Conservation (phyloP, 2,113 vertebrate species). For the Poecile atricapillus region DNA sequence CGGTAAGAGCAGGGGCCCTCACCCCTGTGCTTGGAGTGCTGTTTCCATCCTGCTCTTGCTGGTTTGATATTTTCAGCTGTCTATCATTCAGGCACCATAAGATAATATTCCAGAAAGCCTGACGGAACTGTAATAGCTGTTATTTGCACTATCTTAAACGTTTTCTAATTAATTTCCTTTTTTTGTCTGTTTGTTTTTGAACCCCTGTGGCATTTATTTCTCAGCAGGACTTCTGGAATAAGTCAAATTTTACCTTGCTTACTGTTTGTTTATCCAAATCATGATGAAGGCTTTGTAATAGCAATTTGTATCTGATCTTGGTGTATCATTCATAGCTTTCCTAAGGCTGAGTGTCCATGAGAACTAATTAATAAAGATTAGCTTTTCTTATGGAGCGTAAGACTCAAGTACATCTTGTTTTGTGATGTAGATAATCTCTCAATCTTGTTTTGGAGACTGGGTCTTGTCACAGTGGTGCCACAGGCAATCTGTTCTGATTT, state of each 20-base stretch:
- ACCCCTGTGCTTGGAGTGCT: background rate
- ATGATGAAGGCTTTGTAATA: background rate
- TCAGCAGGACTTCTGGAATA: background rate
- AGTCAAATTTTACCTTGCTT: background rate
- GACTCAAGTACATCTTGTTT: conserved; percentile 40
- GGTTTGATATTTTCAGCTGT: background rate
- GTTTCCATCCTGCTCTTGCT: background rate
- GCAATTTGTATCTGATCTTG: background rate
- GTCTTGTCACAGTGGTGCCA: background rate
- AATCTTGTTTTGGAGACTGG: background rate
- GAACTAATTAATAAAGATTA: conserved; percentile 59
- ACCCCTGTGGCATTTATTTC: background rate
- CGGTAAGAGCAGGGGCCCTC: background rate
- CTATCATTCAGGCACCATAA: background rate
- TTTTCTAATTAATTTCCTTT: background rate
- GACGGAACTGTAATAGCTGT: background rate
- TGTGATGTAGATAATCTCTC: conserved; percentile 34
- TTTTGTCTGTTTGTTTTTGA: background rate
- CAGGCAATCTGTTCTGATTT: background rate
- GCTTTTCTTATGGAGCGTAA: background rate
- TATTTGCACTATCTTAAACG: background rate
- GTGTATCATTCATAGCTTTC: conserved; percentile 8
- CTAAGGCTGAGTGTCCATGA: conserved; percentile 10
- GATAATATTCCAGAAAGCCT: too few relatives aligned
- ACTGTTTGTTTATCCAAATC: background rate